A percentile compares a stretch with the other conserved stretches of the same genome.
Conservation (phyloP, 2,797 vertebrate species). For the Pangasius macronema region DNA sequence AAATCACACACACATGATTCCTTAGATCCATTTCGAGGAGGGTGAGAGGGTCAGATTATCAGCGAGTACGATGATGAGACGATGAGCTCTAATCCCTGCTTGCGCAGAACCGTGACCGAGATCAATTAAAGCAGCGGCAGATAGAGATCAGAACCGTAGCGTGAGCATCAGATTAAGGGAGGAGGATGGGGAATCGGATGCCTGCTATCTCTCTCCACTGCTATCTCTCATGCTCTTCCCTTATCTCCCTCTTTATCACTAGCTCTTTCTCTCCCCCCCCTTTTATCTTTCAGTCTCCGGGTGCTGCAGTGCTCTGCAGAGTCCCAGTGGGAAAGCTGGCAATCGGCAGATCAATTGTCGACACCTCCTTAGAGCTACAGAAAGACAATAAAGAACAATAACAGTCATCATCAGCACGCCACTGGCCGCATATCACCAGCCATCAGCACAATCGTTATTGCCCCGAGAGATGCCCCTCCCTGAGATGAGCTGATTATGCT, state of each 20-base stretch:
- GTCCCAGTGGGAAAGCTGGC: slow-evolving; percentile 32
- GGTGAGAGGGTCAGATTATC: slow-evolving; percentile 73
- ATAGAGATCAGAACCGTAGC: slow-evolving; percentile 73
- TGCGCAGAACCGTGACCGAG: slow-evolving; percentile 80
- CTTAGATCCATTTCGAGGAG: slow-evolving; percentile 75
- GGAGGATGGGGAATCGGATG: slow-evolving; percentile 48
- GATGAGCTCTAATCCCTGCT: slow-evolving; percentile 80
- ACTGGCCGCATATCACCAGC: slow-evolving; percentile 69
- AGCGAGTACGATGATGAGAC: slow-evolving; percentile 70
- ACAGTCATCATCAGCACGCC: slow-evolving; percentile 71
- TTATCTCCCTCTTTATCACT: slow-evolving; percentile 29
- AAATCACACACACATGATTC: slow-evolving; percentile 69
- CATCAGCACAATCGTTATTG: slow-evolving; percentile 69
- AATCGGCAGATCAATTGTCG: slow-evolving; percentile 72
- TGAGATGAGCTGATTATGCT: slow-evolving; percentile 13
- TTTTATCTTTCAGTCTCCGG: slow-evolving; percentile 21
- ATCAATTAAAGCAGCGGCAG: slow-evolving; percentile 80
- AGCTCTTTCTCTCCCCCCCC: not conserved
- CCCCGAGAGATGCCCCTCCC: slow-evolving; percentile 38
- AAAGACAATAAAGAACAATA: slow-evolving; percentile 80
- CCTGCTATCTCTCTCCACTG: slow-evolving; percentile 34
- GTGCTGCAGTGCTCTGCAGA: slow-evolving; percentile 41
- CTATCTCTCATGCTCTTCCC: slow-evolving; percentile 27
- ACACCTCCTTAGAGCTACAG: slow-evolving; percentile 71
- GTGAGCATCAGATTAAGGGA: slow-evolving; percentile 63